A percentile compares a stretch with the other conserved stretches of the same genome.
phyloP scores from a whole-genome alignment of 2,797 vertebrate genomes.

The Trachops cirrhosus region DNA sequence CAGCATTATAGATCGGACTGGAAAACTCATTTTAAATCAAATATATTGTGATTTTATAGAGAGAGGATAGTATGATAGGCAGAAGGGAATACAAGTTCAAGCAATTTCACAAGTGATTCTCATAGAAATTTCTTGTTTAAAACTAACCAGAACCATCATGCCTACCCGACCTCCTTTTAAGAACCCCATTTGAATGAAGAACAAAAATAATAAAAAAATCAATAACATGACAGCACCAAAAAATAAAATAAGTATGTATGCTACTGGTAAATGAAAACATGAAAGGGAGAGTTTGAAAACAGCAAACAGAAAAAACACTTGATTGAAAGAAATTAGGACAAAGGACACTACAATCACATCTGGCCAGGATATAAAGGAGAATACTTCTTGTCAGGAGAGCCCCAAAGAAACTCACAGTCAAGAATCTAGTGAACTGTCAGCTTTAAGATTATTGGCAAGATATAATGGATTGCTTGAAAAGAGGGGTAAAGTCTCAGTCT shows the following conservation, averaged over 20 bases:
- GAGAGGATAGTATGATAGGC: not conserved
- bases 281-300: not conserved
- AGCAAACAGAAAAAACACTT: not conserved
- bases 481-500: not conserved
- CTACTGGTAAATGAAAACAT: not conserved
- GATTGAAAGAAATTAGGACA: not conserved
- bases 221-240: not conserved
- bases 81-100: not conserved
- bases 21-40: not conserved
- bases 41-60: not conserved
- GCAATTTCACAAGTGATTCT: not conserved
- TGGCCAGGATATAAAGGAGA: not conserved
- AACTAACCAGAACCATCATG: not conserved
- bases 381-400: not conserved
- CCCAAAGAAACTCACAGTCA: not conserved
- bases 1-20: not conserved
- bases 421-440: not conserved
- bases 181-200: not conserved
- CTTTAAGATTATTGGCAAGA: not conserved
- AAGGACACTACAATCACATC: not conserved
- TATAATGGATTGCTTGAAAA: not conserved
- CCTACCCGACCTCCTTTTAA: not conserved
- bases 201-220: not conserved
- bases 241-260: not conserved
- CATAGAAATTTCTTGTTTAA: not conserved